These are phyloP conservation scores for Rynchops niger DNA, from an alignment of 2,113 vertebrate genomes.

Conservation along the genomic window DNA sequence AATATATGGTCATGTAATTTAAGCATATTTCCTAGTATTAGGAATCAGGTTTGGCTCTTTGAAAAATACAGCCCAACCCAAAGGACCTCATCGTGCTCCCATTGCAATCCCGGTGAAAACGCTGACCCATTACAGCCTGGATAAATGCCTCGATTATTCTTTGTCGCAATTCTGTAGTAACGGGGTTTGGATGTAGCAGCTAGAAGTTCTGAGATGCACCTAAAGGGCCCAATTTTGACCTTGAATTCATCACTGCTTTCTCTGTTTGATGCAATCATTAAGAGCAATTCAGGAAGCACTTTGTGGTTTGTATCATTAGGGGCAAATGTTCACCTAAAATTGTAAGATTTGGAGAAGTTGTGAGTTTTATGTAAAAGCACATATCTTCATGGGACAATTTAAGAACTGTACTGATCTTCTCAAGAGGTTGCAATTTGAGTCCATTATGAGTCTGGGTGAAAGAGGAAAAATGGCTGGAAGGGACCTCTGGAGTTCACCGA, in stretches of 20 bases:
- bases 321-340: background rate
- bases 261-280: background rate
- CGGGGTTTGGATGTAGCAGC: background rate
- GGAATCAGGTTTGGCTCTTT: background rate
- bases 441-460: background rate
- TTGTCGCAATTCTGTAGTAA: background rate
- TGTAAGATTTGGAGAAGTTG: background rate
- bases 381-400: background rate
- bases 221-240: background rate
- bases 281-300: background rate
- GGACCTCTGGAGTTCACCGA: background rate
- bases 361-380: background rate
- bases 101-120: background rate
- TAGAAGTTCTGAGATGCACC: background rate
- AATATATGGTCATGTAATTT: conserved; percentile 15
- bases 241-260: background rate
- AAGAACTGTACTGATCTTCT: background rate
- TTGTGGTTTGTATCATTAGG: background rate
- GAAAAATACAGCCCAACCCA: background rate
- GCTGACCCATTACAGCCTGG: background rate
- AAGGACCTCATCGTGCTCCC: background rate
- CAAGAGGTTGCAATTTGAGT: background rate
- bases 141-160: background rate
- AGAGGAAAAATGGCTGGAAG: background rate
- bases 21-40: background rate